Base-by-base conservation (phyloP, 1,140 invertebrate genomes). In the Orius laevigatus region DNA sequence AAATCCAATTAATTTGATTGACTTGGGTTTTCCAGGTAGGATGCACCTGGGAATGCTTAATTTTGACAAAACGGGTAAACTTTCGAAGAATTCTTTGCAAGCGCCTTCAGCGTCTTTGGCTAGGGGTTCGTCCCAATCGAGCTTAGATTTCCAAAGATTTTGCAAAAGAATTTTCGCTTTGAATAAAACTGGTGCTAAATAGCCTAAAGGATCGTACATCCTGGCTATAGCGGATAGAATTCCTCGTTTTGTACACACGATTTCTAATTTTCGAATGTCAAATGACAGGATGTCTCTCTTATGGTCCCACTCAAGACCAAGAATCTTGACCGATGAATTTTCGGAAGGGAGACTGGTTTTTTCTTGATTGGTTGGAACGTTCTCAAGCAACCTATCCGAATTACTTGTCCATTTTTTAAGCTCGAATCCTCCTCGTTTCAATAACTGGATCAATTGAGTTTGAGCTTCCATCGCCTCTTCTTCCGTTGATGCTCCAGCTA, bases 121-220 rank as follows among this genome's bases (percentile, higher is more conserved):
- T 34, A 66, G 8, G 25, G 43, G 33, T 5, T 56, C 56, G 40
- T 64, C 61, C 63, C 60, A 66, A 25, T 53, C 44, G 8, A 62
- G 15, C 41, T 58, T 55, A 11, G 20, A 2, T 5, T 35, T 15
- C 60, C 59, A 61, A n/a, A 62, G 35, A 42, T 56, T n/a, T 52
- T 63, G 57, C 11, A 64, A 32, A 11, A 61, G 38, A 10, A 58
- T 44, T 51, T 63, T 55, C 1, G 46, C 51, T 15, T 8, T 51
- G 5, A 62, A 49, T 11, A 56, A 52, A 10, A 58, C 57, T 6
- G 58, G 52, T 25, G 46, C 50, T 6, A 62, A 9, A 2, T 62
- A 51, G 3, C 63, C 63, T 18, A 64, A 48, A 1, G 61, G 60
- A 45, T 63, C 60, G 53, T 60, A 64, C 12, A 62, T 55, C 44